A percentile compares a stretch with the other conserved stretches of the same genome.
These are phyloP conservation scores for Ctenopoma multispine DNA, from an alignment of 2,797 vertebrate species.

Conservation along the genomic window DNA sequence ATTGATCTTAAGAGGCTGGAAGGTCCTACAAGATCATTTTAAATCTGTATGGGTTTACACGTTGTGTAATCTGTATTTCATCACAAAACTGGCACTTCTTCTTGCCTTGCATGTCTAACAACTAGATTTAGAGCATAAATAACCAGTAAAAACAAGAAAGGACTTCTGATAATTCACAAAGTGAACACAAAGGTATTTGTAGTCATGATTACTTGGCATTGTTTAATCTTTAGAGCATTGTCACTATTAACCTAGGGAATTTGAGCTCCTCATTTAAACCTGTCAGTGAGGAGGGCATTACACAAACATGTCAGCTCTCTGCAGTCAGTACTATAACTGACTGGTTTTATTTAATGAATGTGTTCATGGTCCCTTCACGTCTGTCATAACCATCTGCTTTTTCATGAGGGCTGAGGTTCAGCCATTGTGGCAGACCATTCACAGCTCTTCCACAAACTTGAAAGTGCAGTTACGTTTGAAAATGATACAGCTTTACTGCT, in stretches of 20 bases:
- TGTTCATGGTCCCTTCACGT: constrained; percentile 8
- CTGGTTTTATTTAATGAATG: background rate
- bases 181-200: background rate
- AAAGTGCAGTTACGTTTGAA: constrained; percentile 9
- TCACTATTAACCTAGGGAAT: constrained; percentile 1
- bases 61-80: background rate
- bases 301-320: constrained; percentile 11
- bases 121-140: background rate
- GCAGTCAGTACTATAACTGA: background rate
- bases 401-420: background rate
- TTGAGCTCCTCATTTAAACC: background rate
- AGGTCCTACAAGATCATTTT: too few species aligned
- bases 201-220: background rate
- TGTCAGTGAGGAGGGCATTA: background rate
- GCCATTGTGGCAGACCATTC: background rate
- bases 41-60: background rate
- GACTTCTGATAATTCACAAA: too few species aligned
- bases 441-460: background rate
- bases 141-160: background rate
- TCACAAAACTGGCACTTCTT: background rate
- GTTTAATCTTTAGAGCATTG: constrained; percentile 24
- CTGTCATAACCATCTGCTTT: background rate
- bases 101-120: background rate
- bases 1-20: background rate
- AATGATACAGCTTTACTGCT: background rate